Conservation (phyloP, 2,797 vertebrate genomes). For the Carapus acus region DNA sequence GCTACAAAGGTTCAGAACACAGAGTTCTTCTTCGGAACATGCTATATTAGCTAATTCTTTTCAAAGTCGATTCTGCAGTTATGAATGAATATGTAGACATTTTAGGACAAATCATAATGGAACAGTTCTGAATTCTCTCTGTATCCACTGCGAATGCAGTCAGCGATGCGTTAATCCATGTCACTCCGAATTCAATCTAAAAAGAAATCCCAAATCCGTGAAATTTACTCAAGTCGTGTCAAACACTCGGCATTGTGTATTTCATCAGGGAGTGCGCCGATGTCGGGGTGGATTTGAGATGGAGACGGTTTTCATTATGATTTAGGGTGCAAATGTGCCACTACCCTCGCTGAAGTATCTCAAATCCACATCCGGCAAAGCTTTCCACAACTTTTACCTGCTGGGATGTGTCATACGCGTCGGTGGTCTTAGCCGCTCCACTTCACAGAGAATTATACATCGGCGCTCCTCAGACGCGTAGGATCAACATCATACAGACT, state of each 20-base stretch:
- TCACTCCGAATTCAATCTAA: too few species aligned
- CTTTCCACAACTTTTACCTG: slow-evolving; percentile 73
- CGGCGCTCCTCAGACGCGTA: slow-evolving; percentile 52
- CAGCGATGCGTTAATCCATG: background rate
- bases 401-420: slow-evolving; percentile 74
- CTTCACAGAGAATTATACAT: slow-evolving; percentile 78
- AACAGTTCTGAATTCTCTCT: too few species aligned
- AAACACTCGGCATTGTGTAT: slow-evolving; percentile 27
- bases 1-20: too few species aligned
- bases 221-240: slow-evolving; percentile 24
- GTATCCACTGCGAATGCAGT: too few species aligned
- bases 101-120: too few species aligned
- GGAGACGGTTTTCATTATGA: slow-evolving; percentile 52
- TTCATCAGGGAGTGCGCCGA: slow-evolving; percentile 39
- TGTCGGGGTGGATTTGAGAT: slow-evolving; percentile 32
- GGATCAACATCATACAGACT: slow-evolving; percentile 62
- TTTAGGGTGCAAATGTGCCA: slow-evolving; percentile 53
- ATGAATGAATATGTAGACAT: too few species aligned
- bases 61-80: too few species aligned
- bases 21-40: too few species aligned
- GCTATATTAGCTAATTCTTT: too few species aligned
- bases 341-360: slow-evolving; percentile 59
- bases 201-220: slow-evolving; percentile 1
- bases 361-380: slow-evolving; percentile 64
- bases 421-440: slow-evolving; percentile 64